Percentiles rank a stretch among this genome's conserved stretches.
Evolutionary conservation across 2,797 vertebrate species (phyloP).

Genomic region (Ceyx erithaca): DNA sequence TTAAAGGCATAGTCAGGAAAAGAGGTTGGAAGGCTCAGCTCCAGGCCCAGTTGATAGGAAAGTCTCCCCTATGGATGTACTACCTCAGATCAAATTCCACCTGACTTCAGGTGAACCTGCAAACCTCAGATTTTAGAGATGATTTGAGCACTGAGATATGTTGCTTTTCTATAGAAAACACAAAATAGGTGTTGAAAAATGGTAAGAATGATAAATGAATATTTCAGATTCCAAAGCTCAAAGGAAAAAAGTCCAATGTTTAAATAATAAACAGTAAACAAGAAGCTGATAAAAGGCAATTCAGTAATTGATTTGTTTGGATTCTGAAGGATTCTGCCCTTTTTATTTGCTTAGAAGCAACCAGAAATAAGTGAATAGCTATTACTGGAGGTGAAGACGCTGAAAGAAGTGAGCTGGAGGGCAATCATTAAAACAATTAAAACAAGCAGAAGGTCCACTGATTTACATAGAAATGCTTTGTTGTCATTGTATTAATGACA

Average conservation of each 20-base stretch:
- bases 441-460: background rate
- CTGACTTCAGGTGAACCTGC: background rate
- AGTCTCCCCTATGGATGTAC: background rate
- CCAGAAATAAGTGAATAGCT: background rate
- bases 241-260: background rate
- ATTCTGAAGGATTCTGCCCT: background rate
- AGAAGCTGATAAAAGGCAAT: background rate
- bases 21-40: background rate
- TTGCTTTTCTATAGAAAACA: background rate
- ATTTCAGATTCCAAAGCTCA: background rate
- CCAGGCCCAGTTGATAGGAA: background rate
- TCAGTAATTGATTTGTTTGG: background rate
- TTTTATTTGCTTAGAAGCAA: background rate
- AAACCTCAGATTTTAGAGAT: background rate
- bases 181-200: background rate
- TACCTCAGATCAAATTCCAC: background rate
- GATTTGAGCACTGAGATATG: background rate
- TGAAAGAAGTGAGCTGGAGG: background rate
- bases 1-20: background rate
- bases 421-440: background rate
- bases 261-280: background rate
- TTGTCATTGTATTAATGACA: constrained; percentile 10
- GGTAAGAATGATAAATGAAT: background rate
- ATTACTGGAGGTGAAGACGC: background rate
- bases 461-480: constrained; percentile 18